Conservation (phyloP, 2,797 vertebrate species). For the Phoeniculus purpureus region DNA sequence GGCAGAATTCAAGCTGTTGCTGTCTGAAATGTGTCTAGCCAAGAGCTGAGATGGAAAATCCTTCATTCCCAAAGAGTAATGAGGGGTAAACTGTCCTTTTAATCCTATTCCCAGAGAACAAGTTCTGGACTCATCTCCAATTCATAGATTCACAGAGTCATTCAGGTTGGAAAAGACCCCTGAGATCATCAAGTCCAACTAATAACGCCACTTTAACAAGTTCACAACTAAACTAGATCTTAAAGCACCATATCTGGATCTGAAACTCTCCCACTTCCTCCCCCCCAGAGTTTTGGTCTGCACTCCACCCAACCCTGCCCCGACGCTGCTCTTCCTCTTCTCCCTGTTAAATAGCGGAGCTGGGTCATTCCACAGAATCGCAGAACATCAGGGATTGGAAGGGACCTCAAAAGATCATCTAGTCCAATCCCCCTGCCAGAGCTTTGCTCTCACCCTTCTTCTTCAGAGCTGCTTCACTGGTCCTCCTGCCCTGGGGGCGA, state of each 20-base stretch:
- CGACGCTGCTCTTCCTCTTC: neutral
- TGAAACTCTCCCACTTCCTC: neutral
- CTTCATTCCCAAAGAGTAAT: neutral
- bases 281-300: neutral
- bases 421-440: no score
- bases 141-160: no score
- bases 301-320: neutral
- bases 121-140: neutral
- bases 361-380: neutral
- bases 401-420: no score
- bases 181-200: no score
- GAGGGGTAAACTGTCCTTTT: neutral
- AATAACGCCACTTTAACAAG: no score
- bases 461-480: conserved; percentile 24
- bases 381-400: no score
- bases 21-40: neutral
- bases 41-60: neutral
- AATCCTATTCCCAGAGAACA: neutral
- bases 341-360: neutral
- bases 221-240: no score
- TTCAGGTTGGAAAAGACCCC: no score
- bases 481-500: conserved; percentile 33
- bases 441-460: neutral
- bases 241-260: neutral
- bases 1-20: neutral